Base-by-base conservation (phyloP, 2,113 vertebrate species). In the Delphinus delphis region DNA sequence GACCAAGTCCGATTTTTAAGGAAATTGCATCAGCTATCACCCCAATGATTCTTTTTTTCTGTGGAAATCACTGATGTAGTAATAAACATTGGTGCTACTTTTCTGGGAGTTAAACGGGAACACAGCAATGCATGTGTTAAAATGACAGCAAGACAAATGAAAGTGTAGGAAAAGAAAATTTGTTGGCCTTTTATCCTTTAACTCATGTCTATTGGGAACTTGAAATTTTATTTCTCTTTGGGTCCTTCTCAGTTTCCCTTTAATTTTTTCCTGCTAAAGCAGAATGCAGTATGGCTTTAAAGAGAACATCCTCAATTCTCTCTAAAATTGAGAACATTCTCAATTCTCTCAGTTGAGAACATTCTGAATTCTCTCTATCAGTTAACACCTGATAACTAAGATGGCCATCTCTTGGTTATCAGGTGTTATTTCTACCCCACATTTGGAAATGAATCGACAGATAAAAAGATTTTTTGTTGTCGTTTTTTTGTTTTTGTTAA, bases 151-250 rank as follows among this genome's bases (percentile, higher is more conserved):
- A 88, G 44, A 88, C 36, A 95, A 58, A 96, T 41, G 67, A 73
- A 91, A 90, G n/a, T n/a, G 13, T 47, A 92, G 41, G 38, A 68
- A 82, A 94, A 63, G 36, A 93, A 96, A 87, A 11, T 47, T 63
- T 81, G 33, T 77, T 91, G 23, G 20, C 31, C 68, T 96, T 92
- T 90, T 88, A 95, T 88, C 44, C 71, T 92, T 92, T 92, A 50
- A 76, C 63, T 92, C 65, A 10, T 60, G 50, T 73, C 41, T 96
- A 44, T 85, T 97, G 63, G 90, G 88, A 97, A 96, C 96, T 73
- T 73, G 85, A 63, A 93, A 55, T 77, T 93, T 85, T 88, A 85
- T 89, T 95, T 84, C 38, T 89, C 36, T 91, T 73, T 80, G 68
- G 77, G 25, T 84, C 50, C 62, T 93, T 90, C 68, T 92, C 74